Evolutionary conservation across 2,888 invertebrate genomes (phyloP), one percentile per base, ranked within the genome.

Genomic region (Eledona agricola): DNA sequence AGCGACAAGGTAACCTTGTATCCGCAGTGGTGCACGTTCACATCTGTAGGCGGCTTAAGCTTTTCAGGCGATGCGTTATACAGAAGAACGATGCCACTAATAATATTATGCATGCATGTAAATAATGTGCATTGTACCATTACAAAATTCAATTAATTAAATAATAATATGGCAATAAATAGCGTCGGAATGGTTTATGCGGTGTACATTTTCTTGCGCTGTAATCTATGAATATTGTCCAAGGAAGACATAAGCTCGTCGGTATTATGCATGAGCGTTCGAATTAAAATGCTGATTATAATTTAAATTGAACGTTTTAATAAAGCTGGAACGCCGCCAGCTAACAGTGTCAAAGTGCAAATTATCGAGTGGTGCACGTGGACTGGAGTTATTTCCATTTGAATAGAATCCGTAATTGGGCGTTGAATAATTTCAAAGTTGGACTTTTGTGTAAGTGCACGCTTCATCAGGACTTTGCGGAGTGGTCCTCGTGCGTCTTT

Each of bases 331-430:
- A 19, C 34, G 26, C 46, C 46, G 46, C 46, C 46, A 46, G 26
- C 34, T 16, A 34, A 43, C 31, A 45, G 17, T 37, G 53, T 51
- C 54, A 55, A 52, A 50, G 47, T 58, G 53, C 56, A 55, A 63
- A 62, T 63, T 64, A 61, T 64, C 46, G 57, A 60, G 59, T 53
- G 54, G 56, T 56, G 45, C 60, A 64, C 56, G 64, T 61, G 59
- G 63, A 63, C 61, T 57, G 43, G 47, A 61, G 58, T 49, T 64
- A 69, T 69, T 70, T 67, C 69, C 70, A 70, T 70, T 66, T 70
- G 67, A 70, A 70, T 70, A 62, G 70, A 70, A 69, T 69, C 64
- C 64, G 62, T 67, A 70, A 69, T 66, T 58, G 57, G 51, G 61
- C 56, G 61, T 60, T 66, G 67, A 67, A 67, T 67, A 66, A 67